A percentile compares a stretch with the other conserved stretches of the same genome.
Evolutionary conservation across 2,888 invertebrate genomes (phyloP).

Genomic region (Thera obeliscata): DNA sequence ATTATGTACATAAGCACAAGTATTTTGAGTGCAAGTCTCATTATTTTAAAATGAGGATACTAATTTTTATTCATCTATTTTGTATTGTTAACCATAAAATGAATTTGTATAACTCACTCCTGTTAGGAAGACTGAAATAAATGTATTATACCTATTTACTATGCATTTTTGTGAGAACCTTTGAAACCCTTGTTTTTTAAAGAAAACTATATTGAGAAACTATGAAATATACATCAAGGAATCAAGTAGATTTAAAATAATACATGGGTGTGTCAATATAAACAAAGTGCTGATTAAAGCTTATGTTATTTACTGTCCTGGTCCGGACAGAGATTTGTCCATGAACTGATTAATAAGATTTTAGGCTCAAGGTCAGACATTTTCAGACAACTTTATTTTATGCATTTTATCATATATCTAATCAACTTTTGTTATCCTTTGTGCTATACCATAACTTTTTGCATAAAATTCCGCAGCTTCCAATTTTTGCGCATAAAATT

Average conservation of each 20-base stretch:
- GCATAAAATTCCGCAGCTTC: too few species aligned
- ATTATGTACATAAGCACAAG: not conserved
- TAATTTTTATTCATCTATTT: not conserved
- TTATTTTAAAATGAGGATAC: not conserved
- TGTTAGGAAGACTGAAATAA: not conserved
- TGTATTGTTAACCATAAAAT: not conserved
- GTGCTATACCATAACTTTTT: too few species aligned
- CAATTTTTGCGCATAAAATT: too few species aligned
- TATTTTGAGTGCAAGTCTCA: slow-evolving; percentile 4
- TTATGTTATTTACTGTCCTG: slow-evolving; percentile 86
- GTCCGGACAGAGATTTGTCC: slow-evolving; percentile 98
- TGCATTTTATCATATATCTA: too few species aligned
- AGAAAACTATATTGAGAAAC: slow-evolving; percentile 23
- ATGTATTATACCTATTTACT: not conserved
- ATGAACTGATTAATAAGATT: too few species aligned
- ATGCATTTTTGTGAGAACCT: not conserved
- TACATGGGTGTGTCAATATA: slow-evolving; percentile 30
- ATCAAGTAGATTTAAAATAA: slow-evolving; percentile 23
- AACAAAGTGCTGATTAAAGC: slow-evolving; percentile 43
- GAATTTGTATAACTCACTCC: not conserved
- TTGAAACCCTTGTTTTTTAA: slow-evolving; percentile 10
- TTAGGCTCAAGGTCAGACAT: too few species aligned
- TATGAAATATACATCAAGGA: slow-evolving; percentile 14
- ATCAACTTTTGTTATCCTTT: too few species aligned
- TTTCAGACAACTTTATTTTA: too few species aligned